Percentiles rank a stretch among this genome's conserved stretches.
These are phyloP conservation scores for Erpornis zantholeuca DNA, from an alignment of 2,113 vertebrate species.

Conservation along the genomic window DNA sequence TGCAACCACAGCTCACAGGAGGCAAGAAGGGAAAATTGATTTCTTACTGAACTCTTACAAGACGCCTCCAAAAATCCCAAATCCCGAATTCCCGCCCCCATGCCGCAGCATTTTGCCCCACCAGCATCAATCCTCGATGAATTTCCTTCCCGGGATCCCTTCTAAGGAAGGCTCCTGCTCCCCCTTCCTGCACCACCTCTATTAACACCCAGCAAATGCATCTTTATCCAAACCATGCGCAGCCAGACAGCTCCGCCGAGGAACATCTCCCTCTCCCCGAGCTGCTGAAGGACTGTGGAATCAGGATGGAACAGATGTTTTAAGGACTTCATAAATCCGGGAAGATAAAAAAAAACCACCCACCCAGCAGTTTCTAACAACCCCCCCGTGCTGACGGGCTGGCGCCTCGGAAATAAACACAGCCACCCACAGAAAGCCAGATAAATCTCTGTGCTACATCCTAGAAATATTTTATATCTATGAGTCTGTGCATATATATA, in stretches of 20 bases:
- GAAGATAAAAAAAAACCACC: constrained; percentile 54
- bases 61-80: not conserved
- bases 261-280: not conserved
- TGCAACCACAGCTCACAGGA: not conserved
- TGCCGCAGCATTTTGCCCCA: not conserved
- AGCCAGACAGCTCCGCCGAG: not conserved
- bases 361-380: constrained; percentile 67
- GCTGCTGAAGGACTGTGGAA: constrained; percentile 23
- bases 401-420: constrained; percentile 58
- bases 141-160: not conserved
- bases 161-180: not conserved
- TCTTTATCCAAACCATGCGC: not conserved
- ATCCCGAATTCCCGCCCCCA: accelerated
- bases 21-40: not conserved
- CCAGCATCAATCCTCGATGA: not conserved
- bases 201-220: not conserved
- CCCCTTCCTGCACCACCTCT: not conserved
- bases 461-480: not conserved
- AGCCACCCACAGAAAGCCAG: constrained; percentile 40
- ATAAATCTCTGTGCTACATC: not conserved
- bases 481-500: not conserved
- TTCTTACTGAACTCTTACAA: not conserved
- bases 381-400: constrained; percentile 34
- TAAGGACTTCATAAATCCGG: constrained; percentile 62
- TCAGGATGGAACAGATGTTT: constrained; percentile 70